A percentile compares a stretch with the other conserved stretches of the same genome.
phyloP scores from a whole-genome alignment of 2,113 vertebrate species.

The Myotis brandtii region DNA sequence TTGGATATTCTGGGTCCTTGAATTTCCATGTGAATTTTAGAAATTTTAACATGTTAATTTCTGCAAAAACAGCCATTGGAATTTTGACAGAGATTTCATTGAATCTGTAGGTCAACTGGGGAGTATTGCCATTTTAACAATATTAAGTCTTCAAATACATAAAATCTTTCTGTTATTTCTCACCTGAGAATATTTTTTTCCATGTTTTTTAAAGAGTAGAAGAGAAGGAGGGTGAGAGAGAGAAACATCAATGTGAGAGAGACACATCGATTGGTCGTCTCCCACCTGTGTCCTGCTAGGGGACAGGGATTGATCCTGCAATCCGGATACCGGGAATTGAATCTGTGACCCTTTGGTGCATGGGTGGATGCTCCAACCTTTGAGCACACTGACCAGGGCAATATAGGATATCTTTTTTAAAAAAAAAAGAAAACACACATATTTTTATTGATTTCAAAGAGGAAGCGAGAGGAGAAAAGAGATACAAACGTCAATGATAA shows the following conservation, averaged over 20 bases:
- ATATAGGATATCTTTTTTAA: too few species aligned
- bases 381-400: neutral
- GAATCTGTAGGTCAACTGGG: neutral
- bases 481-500: neutral
- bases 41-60: neutral
- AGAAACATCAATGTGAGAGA: neutral
- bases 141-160: neutral
- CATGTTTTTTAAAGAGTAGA: too few species aligned
- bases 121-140: neutral
- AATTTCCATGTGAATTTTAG: neutral
- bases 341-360: neutral
- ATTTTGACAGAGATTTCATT: neutral
- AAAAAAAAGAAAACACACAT: too few species aligned
- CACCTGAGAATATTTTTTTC: too few species aligned
- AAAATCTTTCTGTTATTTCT: neutral
- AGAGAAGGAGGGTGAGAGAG: neutral
- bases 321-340: neutral
- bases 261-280: neutral
- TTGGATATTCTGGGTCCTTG: neutral
- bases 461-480: neutral
- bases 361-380: neutral
- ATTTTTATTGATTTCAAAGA: neutral
- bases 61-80: neutral
- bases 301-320: neutral
- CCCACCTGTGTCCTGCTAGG: neutral